Percentiles rank a stretch among this genome's conserved stretches.
These are phyloP conservation scores for Clavelina lepadiformis DNA, from an alignment of 23 tunicate genomes.

Conservation along the genomic window DNA sequence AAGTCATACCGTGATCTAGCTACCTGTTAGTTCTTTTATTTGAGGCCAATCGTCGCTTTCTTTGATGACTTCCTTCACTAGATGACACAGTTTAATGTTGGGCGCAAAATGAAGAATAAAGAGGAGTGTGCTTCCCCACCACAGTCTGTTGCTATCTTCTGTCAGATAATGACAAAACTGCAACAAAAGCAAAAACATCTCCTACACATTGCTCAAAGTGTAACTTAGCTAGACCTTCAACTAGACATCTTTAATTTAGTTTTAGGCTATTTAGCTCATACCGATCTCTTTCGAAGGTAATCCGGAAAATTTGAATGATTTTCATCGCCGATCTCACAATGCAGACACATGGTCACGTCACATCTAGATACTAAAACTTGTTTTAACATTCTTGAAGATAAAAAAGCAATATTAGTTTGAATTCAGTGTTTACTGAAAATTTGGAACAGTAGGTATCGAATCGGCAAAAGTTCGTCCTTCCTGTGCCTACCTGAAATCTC, in stretches of 20 bases:
- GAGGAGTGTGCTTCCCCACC: slow-evolving; percentile 62
- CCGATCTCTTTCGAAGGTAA: slow-evolving; percentile 42
- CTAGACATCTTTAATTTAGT: background rate
- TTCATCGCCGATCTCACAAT: slow-evolving; percentile 52
- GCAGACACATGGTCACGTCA: slow-evolving; percentile 55
- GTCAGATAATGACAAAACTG: slow-evolving; percentile 75
- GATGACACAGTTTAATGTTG: slow-evolving; percentile 40
- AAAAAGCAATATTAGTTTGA: background rate
- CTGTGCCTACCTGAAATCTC: slow-evolving; percentile 87
- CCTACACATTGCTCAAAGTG: too few species aligned
- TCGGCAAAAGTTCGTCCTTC: too few species aligned
- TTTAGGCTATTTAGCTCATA: slow-evolving; percentile 6
- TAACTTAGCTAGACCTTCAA: too few species aligned
- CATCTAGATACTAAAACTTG: slow-evolving; percentile 74
- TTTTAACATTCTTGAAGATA: slow-evolving; percentile 58
- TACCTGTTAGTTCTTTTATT: slow-evolving; percentile 43
- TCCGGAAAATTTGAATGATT: slow-evolving; percentile 35
- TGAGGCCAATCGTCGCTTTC: slow-evolving; percentile 58
- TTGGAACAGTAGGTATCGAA: too few species aligned
- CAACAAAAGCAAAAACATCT: background rate
- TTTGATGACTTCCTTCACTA: slow-evolving; percentile 19
- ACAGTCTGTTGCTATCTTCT: slow-evolving; percentile 37
- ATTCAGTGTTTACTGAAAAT: background rate
- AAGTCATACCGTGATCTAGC: background rate
- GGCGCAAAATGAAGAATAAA: slow-evolving; percentile 38